Evolutionary conservation across 1,140 invertebrate species (phyloP).

Genomic region (Paracyclopina nana): DNA sequence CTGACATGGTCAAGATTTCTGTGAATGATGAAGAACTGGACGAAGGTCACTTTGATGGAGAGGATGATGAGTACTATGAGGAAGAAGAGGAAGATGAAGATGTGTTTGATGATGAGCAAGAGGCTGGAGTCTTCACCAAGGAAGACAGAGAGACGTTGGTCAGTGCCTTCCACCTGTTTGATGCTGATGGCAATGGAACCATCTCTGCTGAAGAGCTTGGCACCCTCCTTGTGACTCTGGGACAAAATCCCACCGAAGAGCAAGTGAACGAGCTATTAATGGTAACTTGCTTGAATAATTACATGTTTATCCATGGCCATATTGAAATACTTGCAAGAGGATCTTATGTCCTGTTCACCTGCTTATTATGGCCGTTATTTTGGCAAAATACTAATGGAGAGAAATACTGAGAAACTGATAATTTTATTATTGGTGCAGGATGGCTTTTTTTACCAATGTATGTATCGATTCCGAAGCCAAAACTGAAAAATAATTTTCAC

Average conservation of each 20-base stretch:
- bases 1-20: neutral
- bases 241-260: constrained; percentile 13
- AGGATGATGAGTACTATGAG: neutral
- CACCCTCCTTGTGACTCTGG: constrained; percentile 3
- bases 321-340: too few relatives aligned
- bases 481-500: too few relatives aligned
- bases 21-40: neutral
- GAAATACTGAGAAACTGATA: too few relatives aligned
- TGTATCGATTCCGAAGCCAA: too few relatives aligned
- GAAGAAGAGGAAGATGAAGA: neutral
- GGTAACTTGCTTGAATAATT: too few relatives aligned
- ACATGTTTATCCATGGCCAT: too few relatives aligned
- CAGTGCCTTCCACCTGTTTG: constrained; percentile 5
- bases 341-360: too few relatives aligned
- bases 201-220: constrained; percentile 11
- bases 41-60: neutral
- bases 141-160: neutral
- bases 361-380: too few relatives aligned
- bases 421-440: too few relatives aligned
- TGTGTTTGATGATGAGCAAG: neutral
- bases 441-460: too few relatives aligned
- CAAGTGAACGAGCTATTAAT: constrained; percentile 9
- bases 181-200: constrained; percentile 5
- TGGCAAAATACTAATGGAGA: too few relatives aligned
- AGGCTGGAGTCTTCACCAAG: neutral